Conservation (phyloP, 2,113 vertebrate species). For the Neopipo cinnamomea region DNA sequence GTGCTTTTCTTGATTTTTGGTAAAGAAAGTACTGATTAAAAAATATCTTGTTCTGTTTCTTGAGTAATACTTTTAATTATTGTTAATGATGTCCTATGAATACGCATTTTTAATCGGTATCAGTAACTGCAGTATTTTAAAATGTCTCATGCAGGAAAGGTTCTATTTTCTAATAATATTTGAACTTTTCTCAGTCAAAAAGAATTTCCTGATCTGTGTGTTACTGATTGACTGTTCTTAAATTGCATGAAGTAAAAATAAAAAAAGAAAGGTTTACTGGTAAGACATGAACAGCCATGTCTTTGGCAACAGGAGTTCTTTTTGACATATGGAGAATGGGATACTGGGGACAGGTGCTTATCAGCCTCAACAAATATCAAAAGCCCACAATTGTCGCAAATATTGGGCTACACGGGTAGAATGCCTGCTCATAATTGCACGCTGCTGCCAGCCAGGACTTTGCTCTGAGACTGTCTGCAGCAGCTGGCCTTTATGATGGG, state of each 20-base stretch:
- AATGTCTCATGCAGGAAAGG: neutral
- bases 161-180: neutral
- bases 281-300: accelerated
- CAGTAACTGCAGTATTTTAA: neutral
- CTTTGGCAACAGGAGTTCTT: neutral
- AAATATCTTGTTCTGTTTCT: neutral
- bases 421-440: neutral
- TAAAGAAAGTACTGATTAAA: neutral
- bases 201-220: neutral
- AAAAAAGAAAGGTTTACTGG: neutral
- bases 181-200: neutral
- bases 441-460: neutral
- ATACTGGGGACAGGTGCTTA: neutral
- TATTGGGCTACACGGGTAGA: accelerated
- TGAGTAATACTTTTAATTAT: neutral
- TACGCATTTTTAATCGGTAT: neutral
- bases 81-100: neutral
- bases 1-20: neutral
- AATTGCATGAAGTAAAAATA: neutral
- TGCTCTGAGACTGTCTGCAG: accelerated
- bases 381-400: neutral
- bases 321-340: neutral
- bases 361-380: neutral
- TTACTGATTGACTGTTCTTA: neutral
- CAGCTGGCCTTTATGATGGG: neutral